Evolutionary conservation across 2,113 vertebrate species (phyloP).

Genomic region (Helogale parvula): DNA sequence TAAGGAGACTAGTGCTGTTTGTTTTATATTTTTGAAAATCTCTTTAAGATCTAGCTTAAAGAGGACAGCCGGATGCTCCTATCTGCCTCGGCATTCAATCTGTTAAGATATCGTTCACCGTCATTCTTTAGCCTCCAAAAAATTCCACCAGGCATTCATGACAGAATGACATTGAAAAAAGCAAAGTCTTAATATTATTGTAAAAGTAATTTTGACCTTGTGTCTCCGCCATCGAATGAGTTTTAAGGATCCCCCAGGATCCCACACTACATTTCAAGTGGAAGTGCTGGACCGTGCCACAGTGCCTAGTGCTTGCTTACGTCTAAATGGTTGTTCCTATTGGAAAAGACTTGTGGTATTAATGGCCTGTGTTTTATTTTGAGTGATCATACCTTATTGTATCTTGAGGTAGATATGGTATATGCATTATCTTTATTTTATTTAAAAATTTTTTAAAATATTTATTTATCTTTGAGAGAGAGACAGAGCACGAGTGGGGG

Average conservation of each 20-base stretch:
- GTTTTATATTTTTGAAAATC: slow-evolving; percentile 54
- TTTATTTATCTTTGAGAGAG: too few relatives aligned
- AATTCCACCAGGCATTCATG: background rate
- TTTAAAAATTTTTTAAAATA: too few relatives aligned
- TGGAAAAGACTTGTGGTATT: background rate
- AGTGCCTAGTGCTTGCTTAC: background rate
- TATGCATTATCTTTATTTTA: background rate
- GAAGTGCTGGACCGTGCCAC: background rate
- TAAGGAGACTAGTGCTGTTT: background rate
- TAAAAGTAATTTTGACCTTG: background rate
- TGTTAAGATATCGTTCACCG: slow-evolving; percentile 30
- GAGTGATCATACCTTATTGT: background rate
- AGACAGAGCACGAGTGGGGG: too few relatives aligned
- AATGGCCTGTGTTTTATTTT: background rate
- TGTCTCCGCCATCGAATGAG: background rate
- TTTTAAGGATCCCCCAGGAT: background rate
- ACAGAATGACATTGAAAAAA: slow-evolving; percentile 25
- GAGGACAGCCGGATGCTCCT: slow-evolving; percentile 51
- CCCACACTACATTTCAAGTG: background rate
- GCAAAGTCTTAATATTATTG: background rate
- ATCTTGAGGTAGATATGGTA: background rate
- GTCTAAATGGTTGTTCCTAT: background rate
- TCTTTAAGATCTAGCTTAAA: slow-evolving; percentile 41
- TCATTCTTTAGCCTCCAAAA: slow-evolving; percentile 1
- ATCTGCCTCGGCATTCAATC: slow-evolving; percentile 53